Evolutionary conservation across 2,797 vertebrate species (phyloP).

Genomic region (Acanthopagrus latus): DNA sequence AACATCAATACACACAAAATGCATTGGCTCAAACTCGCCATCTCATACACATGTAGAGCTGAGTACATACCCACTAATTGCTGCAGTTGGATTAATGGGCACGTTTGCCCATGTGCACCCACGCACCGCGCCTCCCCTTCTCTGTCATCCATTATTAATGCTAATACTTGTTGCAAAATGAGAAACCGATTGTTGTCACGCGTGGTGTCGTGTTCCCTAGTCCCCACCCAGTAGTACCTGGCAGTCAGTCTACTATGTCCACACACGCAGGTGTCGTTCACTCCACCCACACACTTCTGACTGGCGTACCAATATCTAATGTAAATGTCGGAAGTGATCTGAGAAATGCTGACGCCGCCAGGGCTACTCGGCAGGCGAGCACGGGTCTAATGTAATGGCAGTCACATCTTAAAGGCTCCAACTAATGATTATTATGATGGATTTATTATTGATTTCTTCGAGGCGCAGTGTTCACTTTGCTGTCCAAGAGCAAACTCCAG

Average conservation of each 20-base stretch:
- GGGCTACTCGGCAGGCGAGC: not conserved
- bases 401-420: not conserved
- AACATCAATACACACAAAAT: slow-evolving; percentile 25
- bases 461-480: no score
- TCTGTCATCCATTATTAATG: slow-evolving; percentile 78
- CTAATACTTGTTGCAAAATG: slow-evolving; percentile 70
- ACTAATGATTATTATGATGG: not conserved
- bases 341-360: slow-evolving; percentile 8
- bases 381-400: not conserved
- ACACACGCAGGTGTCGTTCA: not conserved
- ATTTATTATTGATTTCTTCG: not conserved
- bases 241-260: not conserved
- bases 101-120: slow-evolving; percentile 17
- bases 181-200: slow-evolving; percentile 47
- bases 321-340: not conserved
- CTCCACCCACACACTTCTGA: not conserved
- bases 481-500: no score
- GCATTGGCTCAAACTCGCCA: not conserved
- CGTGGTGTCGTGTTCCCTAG: slow-evolving; percentile 61
- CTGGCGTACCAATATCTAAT: slow-evolving; percentile 23
- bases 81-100: slow-evolving; percentile 23
- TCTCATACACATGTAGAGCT: slow-evolving; percentile 14
- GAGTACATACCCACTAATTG: slow-evolving; percentile 20
- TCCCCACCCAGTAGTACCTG: slow-evolving; percentile 22
- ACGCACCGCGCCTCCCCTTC: slow-evolving; percentile 14